Base-by-base conservation (phyloP, 2,888 invertebrate species). In the Caenorhabditis sp. region DNA sequence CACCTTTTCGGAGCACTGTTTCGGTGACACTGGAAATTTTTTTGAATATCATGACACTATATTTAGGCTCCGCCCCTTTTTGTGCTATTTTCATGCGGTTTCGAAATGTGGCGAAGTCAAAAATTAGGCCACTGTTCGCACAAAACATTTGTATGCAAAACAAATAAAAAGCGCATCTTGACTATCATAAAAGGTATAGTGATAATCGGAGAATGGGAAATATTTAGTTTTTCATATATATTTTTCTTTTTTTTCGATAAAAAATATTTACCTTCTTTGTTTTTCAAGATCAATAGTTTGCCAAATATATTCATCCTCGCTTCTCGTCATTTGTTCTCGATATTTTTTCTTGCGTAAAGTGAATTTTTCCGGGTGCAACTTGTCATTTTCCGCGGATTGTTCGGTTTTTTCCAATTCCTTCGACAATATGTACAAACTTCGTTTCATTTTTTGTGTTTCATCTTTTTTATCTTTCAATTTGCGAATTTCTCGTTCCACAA, bases 331-430 rank as follows among this genome's bases (percentile, higher is more conserved):
- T n/a, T 74, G 67, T 10, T 82, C 82, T 37, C 66, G 62, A 55
- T 81, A 70, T 60, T 81, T 81, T 49, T 79, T 79, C 49, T 64
- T 66, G 1, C 79, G 50, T n/a, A 71, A 43, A 1, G 70, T 53
- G 24, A 61, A 78, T 70, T 79, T 72, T 24, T 73, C 73, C 53
- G 68, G 68, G 2, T 58, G 50, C 14, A 54, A 17, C 17, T 66
- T 65, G 31, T 73, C 66, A 23, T 62, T 58, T 17, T 72, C 81
- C 1, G 74, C 66, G 3, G 71, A 62, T 23, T 65, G 62, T 51
- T 83, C 83, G 21, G 70, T 59, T 54, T 79, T 79, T 57, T 83
- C 83, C 26, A 81, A 62, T 50, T 81, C 81, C 24, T 79, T 81
- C 19, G 77, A 71, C 2, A 76, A 43, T n/a, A 74, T 70, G 57